phyloP scores from a whole-genome alignment of 1,140 invertebrate species.

The Lithobius niger region DNA sequence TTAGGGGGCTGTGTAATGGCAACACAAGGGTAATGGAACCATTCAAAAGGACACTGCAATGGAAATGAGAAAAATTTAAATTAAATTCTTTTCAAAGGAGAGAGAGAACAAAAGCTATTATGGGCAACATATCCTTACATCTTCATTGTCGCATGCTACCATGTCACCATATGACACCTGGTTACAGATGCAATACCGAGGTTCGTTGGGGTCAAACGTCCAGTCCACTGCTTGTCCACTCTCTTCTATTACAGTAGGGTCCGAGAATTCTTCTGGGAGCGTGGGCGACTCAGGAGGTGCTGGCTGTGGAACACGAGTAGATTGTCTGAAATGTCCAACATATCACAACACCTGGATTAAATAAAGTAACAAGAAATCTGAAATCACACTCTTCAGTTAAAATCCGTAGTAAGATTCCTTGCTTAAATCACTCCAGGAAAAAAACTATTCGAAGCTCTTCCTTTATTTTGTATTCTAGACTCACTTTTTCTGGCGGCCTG shows the following conservation, averaged over 20 bases:
- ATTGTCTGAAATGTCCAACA: conserved; percentile 3
- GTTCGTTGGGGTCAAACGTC: conserved; percentile 83
- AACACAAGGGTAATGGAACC: conserved; percentile 98
- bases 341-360: too few species aligned
- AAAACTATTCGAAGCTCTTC: too few species aligned
- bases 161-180: conserved; percentile 97
- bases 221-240: conserved; percentile 43
- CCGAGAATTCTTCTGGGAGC: conserved; percentile 31
- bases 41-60: conserved; percentile 82
- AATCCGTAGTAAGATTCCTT: too few species aligned
- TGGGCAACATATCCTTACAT: conserved; percentile 43
- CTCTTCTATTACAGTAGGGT: conserved; percentile 32
- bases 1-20: conserved; percentile 89
- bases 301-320: conserved; percentile 9
- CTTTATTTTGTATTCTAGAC: too few species aligned
- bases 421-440: too few species aligned
- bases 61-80: conserved; percentile 20
- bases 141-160: conserved; percentile 97
- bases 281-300: conserved; percentile 18
- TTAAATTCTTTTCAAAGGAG: conserved; percentile 10
- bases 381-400: too few species aligned
- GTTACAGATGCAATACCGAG: conserved; percentile 93
- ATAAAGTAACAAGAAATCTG: too few species aligned
- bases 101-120: not conserved
- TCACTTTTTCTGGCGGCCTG: conserved; percentile 10